phyloP scores from a whole-genome alignment of 1,140 invertebrate genomes.

The Parapsyche elsis region DNA sequence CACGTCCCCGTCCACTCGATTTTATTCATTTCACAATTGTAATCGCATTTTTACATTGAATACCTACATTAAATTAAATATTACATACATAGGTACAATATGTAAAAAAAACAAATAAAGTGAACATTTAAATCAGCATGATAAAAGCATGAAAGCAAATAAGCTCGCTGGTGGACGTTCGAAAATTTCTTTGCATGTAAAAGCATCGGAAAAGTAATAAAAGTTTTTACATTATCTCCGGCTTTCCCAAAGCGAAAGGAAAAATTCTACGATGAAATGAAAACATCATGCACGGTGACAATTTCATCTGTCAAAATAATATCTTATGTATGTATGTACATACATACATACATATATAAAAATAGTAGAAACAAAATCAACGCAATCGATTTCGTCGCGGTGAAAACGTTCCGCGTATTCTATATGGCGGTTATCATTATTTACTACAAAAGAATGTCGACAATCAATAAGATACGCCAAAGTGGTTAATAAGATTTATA shows the following conservation, averaged over 20 bases:
- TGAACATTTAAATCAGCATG: too few relatives aligned
- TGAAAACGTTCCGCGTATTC: not conserved
- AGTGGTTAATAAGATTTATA: not conserved
- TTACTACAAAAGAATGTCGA: not conserved
- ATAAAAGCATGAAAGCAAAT: not conserved
- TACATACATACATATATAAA: not conserved
- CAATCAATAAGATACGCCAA: too few relatives aligned
- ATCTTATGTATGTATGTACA: not conserved
- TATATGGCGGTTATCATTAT: not conserved
- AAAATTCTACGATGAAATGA: slow-evolving; percentile 28
- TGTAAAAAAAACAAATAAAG: too few relatives aligned
- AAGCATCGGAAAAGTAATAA: slow-evolving; percentile 43
- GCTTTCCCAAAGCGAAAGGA: slow-evolving; percentile 10
- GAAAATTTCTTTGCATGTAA: slow-evolving; percentile 25
- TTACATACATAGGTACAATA: too few relatives aligned
- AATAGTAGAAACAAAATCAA: too few relatives aligned
- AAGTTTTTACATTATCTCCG: slow-evolving; percentile 44
- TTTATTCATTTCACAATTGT: too few relatives aligned
- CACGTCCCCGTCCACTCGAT: too few relatives aligned
- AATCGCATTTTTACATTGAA: too few relatives aligned
- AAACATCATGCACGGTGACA: slow-evolving; percentile 18
- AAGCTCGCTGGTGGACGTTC: not conserved
- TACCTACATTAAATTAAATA: too few relatives aligned
- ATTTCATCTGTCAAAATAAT: slow-evolving; percentile 26
- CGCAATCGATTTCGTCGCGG: not conserved